Evolutionary conservation across 2,888 invertebrate genomes (phyloP).

Genomic region (Lymantria monacha): DNA sequence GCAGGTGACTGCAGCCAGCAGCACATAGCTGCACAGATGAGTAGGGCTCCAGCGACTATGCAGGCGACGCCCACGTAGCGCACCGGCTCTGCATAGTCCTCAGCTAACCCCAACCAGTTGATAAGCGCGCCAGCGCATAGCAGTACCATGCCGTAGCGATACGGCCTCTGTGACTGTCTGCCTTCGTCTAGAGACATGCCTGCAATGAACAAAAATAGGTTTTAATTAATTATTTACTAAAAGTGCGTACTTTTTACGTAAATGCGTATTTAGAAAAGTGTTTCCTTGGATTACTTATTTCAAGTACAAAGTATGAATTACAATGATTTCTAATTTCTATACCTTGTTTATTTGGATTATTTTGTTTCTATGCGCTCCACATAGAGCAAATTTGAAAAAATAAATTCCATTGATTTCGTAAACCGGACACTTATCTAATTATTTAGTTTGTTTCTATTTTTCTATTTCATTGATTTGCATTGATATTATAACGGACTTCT

Average conservation of each 20-base stretch:
- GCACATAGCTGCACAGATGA: slow-evolving; percentile 88
- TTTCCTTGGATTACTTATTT: too few species aligned
- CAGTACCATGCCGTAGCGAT: slow-evolving; percentile 88
- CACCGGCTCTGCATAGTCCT: slow-evolving; percentile 87
- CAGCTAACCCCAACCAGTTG: slow-evolving; percentile 88
- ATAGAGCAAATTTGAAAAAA: too few species aligned
- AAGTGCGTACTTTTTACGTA: not conserved
- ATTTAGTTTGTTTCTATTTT: too few species aligned
- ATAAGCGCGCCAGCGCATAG: slow-evolving; percentile 87
- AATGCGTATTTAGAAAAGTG: too few species aligned
- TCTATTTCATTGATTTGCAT: too few species aligned
- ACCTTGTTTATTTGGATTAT: too few species aligned
- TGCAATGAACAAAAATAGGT: slow-evolving; percentile 50
- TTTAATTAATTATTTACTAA: not conserved
- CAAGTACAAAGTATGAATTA: too few species aligned
- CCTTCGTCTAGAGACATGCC: slow-evolving; percentile 86
- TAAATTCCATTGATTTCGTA: too few species aligned
- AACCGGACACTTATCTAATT: too few species aligned
- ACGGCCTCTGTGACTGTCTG: slow-evolving; percentile 86
- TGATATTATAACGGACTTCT: too few species aligned
- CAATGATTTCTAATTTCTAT: too few species aligned
- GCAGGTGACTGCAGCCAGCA: slow-evolving; percentile 85
- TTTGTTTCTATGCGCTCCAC: too few species aligned
- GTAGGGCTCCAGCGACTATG: slow-evolving; percentile 87
- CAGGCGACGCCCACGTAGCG: slow-evolving; percentile 88